phyloP scores from a whole-genome alignment of 2,888 invertebrate genomes.

The Euclidia mi region DNA sequence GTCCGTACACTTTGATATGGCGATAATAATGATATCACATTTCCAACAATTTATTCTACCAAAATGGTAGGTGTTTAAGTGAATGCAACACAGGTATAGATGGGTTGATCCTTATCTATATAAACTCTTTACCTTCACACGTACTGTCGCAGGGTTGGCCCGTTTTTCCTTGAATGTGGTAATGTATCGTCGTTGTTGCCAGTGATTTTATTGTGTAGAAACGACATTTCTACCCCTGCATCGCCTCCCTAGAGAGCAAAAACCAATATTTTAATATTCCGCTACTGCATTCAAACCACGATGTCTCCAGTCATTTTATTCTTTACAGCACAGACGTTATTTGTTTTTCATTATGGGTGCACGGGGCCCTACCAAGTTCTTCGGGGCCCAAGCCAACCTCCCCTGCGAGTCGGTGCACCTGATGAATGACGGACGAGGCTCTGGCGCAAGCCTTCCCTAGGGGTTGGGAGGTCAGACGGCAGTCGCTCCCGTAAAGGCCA shows the following conservation, averaged over 20 bases:
- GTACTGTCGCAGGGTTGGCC: constrained; percentile 76
- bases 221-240: constrained; percentile 92
- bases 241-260: constrained; percentile 76
- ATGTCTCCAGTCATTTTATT: background rate
- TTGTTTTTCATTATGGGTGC: no score
- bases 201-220: constrained; percentile 92
- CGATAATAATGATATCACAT: constrained; percentile 72
- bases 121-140: constrained; percentile 66
- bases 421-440: no score
- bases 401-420: no score
- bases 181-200: constrained; percentile 80
- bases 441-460: no score
- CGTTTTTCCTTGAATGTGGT: constrained; percentile 82
- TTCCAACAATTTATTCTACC: constrained; percentile 56
- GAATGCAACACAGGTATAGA: constrained; percentile 32
- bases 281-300: background rate
- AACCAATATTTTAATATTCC: background rate
- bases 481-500: no score
- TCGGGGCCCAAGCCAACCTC: no score
- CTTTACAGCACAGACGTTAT: no score
- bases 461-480: no score
- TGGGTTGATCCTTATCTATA: constrained; percentile 24
- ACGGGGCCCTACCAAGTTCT: no score
- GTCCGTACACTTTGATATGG: constrained; percentile 69
- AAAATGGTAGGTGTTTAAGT: constrained; percentile 56